Percentiles rank a stretch among this genome's conserved stretches.
Conservation (phyloP, 2,113 vertebrate genomes). For the Plestiodon gilberti region DNA sequence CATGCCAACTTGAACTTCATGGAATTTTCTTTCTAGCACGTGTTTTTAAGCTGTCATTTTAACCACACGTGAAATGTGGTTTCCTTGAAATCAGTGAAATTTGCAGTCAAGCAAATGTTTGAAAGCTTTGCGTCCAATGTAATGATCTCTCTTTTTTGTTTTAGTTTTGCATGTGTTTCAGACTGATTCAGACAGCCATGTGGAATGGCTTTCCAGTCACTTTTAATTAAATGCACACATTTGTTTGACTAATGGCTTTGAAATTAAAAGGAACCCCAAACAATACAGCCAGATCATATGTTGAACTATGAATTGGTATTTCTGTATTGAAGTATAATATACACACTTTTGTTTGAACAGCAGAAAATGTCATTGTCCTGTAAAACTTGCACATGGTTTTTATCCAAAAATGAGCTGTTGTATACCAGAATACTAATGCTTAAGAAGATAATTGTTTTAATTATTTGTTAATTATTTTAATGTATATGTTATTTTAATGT, state of each 20-base stretch:
- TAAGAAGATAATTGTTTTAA: no score
- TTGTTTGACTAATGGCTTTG: background rate
- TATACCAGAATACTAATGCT: background rate
- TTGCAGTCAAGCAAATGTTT: background rate
- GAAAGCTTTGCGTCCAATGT: background rate
- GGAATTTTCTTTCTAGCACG: background rate
- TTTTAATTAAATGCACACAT: background rate
- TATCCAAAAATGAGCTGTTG: background rate
- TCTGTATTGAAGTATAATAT: background rate
- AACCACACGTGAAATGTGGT: background rate
- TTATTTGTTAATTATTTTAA: no score
- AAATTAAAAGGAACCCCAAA: background rate
- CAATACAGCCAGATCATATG: background rate
- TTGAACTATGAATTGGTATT: background rate
- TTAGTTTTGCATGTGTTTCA: background rate
- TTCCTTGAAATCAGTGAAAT: background rate
- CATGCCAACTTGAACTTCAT: background rate
- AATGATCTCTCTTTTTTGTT: background rate
- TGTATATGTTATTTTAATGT: no score
- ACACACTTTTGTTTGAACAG: background rate
- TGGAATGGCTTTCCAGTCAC: background rate
- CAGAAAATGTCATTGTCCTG: background rate
- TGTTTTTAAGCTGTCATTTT: background rate
- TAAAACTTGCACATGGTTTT: background rate
- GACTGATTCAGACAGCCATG: background rate